Evolutionary conservation across 64 coral and sea anemone species (phyloP).

Genomic region (Pocillopora damicornis): DNA sequence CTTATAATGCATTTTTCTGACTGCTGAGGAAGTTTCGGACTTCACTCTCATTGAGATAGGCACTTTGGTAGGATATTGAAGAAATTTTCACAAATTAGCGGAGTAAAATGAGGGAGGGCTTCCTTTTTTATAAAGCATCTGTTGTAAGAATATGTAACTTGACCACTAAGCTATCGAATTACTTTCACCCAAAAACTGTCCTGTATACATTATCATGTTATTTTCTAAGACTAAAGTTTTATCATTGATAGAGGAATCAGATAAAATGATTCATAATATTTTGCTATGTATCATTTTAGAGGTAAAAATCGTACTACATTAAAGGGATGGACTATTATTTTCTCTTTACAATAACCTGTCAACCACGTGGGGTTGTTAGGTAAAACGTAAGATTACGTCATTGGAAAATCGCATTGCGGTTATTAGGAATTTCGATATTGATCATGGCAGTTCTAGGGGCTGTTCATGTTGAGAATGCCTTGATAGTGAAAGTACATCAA

Average conservation of each 20-base stretch:
- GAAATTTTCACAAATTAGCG: background rate
- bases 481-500: background rate
- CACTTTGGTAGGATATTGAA: background rate
- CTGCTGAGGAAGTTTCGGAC: background rate
- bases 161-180: background rate
- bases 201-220: background rate
- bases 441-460: constrained; percentile 41
- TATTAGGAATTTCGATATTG: constrained; percentile 67
- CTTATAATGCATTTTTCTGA: background rate
- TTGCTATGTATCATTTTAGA: background rate
- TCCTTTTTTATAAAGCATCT: background rate
- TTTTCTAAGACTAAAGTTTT: background rate
- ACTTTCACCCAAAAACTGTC: background rate
- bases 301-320: background rate
- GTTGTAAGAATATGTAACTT: no score
- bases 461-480: constrained; percentile 14
- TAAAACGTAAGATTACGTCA: constrained; percentile 79
- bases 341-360: constrained; percentile 66
- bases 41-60: background rate
- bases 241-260: background rate
- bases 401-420: constrained; percentile 46
- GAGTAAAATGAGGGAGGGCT: background rate
- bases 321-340: constrained; percentile 39
- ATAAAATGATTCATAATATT: background rate
- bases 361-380: constrained; percentile 81